phyloP scores from a whole-genome alignment of 2,888 invertebrate genomes.

The Parthenolecanium corni region DNA sequence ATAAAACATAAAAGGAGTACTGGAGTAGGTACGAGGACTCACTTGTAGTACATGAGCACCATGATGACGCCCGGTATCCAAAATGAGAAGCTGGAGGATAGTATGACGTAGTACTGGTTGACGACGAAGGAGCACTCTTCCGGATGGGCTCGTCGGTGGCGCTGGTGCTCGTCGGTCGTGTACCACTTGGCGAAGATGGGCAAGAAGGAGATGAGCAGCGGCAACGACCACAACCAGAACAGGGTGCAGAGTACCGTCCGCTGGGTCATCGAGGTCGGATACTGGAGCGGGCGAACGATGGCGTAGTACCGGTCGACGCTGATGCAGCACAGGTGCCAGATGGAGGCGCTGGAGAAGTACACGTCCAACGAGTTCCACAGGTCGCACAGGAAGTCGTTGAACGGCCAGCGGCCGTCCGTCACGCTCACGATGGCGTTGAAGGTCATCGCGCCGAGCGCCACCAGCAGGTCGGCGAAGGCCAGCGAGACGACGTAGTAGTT shows the following conservation, averaged over 20 bases:
- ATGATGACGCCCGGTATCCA: slow-evolving; percentile 88
- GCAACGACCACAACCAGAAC: slow-evolving; percentile 47
- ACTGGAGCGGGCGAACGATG: slow-evolving; percentile 81
- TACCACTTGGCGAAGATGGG: slow-evolving; percentile 57
- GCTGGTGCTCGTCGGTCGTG: slow-evolving; percentile 50
- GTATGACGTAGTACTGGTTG: slow-evolving; percentile 73
- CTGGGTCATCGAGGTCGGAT: slow-evolving; percentile 83
- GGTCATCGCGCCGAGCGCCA: slow-evolving; percentile 84
- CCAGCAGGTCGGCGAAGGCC: slow-evolving; percentile 86
- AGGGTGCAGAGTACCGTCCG: slow-evolving; percentile 51
- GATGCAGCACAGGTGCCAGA: slow-evolving; percentile 87
- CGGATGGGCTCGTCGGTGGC: slow-evolving; percentile 50
- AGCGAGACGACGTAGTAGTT: slow-evolving; percentile 93
- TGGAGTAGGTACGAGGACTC: too few relatives aligned
- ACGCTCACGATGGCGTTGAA: slow-evolving; percentile 82
- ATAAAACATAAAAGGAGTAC: too few relatives aligned
- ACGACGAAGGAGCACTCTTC: slow-evolving; percentile 71
- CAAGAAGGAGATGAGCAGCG: slow-evolving; percentile 50
- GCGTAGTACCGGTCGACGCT: slow-evolving; percentile 86
- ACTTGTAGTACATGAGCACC: slow-evolving; percentile 69
- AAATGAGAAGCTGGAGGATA: slow-evolving; percentile 80
- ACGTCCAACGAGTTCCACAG: slow-evolving; percentile 91
- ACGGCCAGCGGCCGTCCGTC: slow-evolving; percentile 73
- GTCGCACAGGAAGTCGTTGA: slow-evolving; percentile 83
- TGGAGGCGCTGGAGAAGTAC: slow-evolving; percentile 82